Percentiles rank a stretch among this genome's conserved stretches.
Conservation (phyloP, 2,797 vertebrate species). For the Cyclura pinguis region DNA sequence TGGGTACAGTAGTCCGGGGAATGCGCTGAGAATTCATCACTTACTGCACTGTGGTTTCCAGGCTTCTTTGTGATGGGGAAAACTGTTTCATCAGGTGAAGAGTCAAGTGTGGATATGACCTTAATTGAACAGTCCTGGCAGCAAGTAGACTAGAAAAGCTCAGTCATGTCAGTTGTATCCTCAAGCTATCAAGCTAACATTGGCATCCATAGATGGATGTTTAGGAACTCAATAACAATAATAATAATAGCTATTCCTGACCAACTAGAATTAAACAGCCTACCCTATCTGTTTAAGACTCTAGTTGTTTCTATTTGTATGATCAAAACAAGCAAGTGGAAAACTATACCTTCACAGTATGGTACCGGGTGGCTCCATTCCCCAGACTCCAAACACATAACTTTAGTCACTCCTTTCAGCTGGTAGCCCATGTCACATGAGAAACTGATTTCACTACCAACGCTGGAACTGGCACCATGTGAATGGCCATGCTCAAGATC, state of each 20-base stretch:
- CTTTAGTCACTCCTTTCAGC: slow-evolving; percentile 80
- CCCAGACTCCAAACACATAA: slow-evolving; percentile 88
- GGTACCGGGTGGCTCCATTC: slow-evolving; percentile 84
- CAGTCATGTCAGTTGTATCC: background rate
- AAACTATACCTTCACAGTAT: slow-evolving; percentile 87
- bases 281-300: background rate
- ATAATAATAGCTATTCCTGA: background rate
- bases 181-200: background rate
- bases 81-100: background rate
- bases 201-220: background rate
- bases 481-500: slow-evolving; percentile 87
- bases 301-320: background rate
- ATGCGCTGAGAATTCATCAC: background rate
- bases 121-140: background rate
- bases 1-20: background rate
- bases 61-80: background rate
- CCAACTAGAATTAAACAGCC: background rate
- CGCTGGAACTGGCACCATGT: slow-evolving; percentile 83
- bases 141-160: background rate
- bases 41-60: background rate
- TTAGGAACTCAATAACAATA: background rate
- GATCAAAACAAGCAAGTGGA: background rate
- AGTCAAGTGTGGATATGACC: background rate
- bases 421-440: slow-evolving; percentile 88
- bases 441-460: slow-evolving; percentile 87